Conservation (phyloP, 2,797 vertebrate species). For the Lagorchestes hirsutus region DNA sequence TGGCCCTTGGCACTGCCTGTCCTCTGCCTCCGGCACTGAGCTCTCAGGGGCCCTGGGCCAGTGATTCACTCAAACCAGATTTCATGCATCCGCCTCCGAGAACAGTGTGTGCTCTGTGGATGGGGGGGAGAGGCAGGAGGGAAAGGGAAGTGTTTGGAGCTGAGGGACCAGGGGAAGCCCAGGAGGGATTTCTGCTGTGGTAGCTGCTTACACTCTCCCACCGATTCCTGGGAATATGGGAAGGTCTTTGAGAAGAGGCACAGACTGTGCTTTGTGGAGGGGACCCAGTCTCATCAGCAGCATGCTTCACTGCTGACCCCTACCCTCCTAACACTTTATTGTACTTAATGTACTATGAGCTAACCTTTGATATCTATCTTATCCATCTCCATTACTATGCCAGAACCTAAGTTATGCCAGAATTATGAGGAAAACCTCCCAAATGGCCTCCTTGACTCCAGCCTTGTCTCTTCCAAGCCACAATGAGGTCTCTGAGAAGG, state of each 20-base stretch:
- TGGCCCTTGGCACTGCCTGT: conserved; percentile 53
- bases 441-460: conserved; percentile 4
- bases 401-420: background rate
- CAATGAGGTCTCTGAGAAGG: background rate
- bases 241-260: background rate
- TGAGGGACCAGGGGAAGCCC: conserved; percentile 15
- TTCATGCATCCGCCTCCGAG: conserved; percentile 61
- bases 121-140: conserved; percentile 26
- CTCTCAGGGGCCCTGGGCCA: conserved; percentile 55
- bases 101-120: conserved; percentile 73
- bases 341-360: background rate
- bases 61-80: conserved; percentile 73
- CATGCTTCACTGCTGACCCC: background rate
- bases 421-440: background rate
- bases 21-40: conserved; percentile 43
- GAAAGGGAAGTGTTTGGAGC: conserved; percentile 66
- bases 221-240: background rate
- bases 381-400: background rate
- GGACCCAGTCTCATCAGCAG: background rate
- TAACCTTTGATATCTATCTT: conserved; percentile 17
- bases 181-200: conserved; percentile 48
- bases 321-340: background rate
- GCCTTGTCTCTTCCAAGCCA: background rate
- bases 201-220: conserved; percentile 32
- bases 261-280: background rate